Base-by-base conservation (phyloP, 2,888 invertebrate species). In the Diplolepis rosae region DNA sequence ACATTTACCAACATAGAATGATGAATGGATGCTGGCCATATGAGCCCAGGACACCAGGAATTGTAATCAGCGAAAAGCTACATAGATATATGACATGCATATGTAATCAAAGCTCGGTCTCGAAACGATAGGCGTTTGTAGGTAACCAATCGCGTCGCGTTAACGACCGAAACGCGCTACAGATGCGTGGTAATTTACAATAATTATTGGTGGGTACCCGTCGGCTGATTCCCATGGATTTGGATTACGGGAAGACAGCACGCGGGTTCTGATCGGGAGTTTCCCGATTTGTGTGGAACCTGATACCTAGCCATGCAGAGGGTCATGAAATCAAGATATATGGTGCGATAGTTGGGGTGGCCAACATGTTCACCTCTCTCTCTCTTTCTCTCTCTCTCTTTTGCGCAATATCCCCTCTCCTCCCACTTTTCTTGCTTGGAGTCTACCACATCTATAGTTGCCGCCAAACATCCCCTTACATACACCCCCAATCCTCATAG, bases 241-340 rank as follows among this genome's bases (percentile, higher is more conserved):
- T 77, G 76, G 77, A 79, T 77, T 79, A 80, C 80, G 74, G 51
- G 48, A 70, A 28, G 72, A 50, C 32, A 30, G 48, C 70, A 66
- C 77, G 68, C 65, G 66, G 54, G 77, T 66, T 66, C 74, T 72
- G 70, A 75, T 79, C 76, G 74, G 66, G 79, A 80, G 80, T 88
- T 88, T 88, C 87, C 88, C 87, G 87, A 88, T 88, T 88, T 87
- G 81, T 83, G 86, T 83, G 87, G 82, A 88, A 87, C 87, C 84
- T 82, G 88, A 88, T 88, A 88, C 83, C 82, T 68, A n/a, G 15
- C 70, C 85, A 82, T 86, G 87, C 84, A 86, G 84, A 86, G 88
- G 87, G 87, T 87, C 87, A 83, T 85, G 82, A 84, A 88, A 88
- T 88, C 87, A 87, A 88, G 88, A 88, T 88, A 87, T 87, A 88